Conservation (phyloP, 2,888 invertebrate species). For the Cephus sareptanus region DNA sequence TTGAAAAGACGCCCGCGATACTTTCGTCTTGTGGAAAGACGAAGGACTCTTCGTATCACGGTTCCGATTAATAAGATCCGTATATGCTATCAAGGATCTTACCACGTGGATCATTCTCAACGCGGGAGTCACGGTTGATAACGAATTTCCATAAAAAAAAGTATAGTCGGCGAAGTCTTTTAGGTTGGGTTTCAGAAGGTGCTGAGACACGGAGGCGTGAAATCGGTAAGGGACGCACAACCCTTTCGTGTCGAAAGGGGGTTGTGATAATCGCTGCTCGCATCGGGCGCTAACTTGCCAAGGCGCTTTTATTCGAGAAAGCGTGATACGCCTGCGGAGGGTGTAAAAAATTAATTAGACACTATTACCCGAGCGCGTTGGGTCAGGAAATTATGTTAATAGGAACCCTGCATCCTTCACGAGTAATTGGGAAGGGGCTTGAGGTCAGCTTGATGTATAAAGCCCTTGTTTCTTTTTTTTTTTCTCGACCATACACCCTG, state of each 20-base stretch:
- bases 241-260: background rate
- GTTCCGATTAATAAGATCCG: background rate
- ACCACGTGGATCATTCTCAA: background rate
- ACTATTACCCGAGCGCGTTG: background rate
- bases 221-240: background rate
- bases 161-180: background rate
- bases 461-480: background rate
- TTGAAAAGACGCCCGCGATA: background rate
- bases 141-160: background rate
- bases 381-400: slow-evolving; percentile 5
- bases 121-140: background rate
- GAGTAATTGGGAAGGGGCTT: background rate
- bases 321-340: background rate
- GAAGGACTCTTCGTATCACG: background rate
- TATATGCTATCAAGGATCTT: background rate
- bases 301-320: background rate
- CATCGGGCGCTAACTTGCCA: background rate
- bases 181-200: background rate
- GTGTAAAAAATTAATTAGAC: slow-evolving; percentile 4
- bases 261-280: background rate
- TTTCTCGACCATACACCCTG: background rate
- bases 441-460: background rate
- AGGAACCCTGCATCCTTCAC: background rate
- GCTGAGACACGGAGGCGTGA: background rate
- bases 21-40: background rate